Base-by-base conservation (phyloP, 2,888 invertebrate genomes). In the Caenorhabditis sp. region DNA sequence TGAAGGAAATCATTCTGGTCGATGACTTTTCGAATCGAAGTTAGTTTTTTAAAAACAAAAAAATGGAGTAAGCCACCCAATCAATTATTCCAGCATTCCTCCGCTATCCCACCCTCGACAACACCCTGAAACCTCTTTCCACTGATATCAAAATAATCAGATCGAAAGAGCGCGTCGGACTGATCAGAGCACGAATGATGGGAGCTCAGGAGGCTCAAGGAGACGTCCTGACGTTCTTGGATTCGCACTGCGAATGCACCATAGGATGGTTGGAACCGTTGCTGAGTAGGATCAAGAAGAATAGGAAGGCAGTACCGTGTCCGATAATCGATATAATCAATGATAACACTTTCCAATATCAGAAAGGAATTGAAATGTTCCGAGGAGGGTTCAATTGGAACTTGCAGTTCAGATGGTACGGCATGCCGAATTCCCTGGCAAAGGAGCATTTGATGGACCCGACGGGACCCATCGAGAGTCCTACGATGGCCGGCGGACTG, bases 381-480 rank as follows among this genome's bases (percentile, higher is more conserved):
- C 97, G 97, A 95, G 99, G 98, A 3, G 98, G 97, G 0, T 97
- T 99, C 92, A 98, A 97, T 92, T 98, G 98, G 98, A 95, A 96
- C 87, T 93, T 99, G 18, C 97, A 97, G 92, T 94, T 99, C 95
- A 92, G 87, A 62, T 88, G 96, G 96, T 95, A 95, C 85, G 82
- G 91, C 1, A 88, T 90, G 78, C 90, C 92, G 1, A 82, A 87
- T 0, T 53, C 74, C 93, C 95, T 85, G 72, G 85, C 85, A 13
- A 87, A 86, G 32, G 24, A 71, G 28, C 69, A 90, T 11, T 24
- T 93, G 94, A 18, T 94, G 55, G 94, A 95, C 87, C 94, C 94
- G 9, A 94, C 95, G 0, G 94, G 94, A 90, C 94, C 94, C 0
- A 94, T 94, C 87, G 93, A 92, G 94, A 94, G 86, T 0, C 97